A percentile compares a stretch with the other conserved stretches of the same genome.
Evolutionary conservation across 2,888 invertebrate genomes (phyloP).

Genomic region (Tortricodes alternella): DNA sequence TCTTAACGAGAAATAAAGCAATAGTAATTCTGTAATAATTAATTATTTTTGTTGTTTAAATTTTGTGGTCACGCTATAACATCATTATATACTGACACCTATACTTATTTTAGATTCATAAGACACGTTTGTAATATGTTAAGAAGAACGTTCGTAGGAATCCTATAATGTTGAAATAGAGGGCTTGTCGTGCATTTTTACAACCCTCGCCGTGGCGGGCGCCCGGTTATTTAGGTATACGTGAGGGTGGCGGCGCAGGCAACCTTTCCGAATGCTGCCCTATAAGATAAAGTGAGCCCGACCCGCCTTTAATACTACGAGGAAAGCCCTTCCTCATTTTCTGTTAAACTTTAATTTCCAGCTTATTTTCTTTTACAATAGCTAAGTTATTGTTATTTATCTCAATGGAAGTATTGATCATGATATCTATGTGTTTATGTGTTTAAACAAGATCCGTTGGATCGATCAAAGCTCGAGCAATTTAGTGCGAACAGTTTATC

Average conservation of each 20-base stretch:
- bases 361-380: no score
- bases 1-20: neutral
- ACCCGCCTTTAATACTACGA: neutral
- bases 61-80: slow-evolving; percentile 1
- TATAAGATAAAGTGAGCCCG: slow-evolving; percentile 27
- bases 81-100: neutral
- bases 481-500: neutral
- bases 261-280: slow-evolving; percentile 72
- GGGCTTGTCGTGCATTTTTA: slow-evolving; percentile 62
- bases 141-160: neutral
- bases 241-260: slow-evolving; percentile 49
- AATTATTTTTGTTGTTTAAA: neutral
- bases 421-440: neutral
- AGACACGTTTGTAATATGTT: neutral
- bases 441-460: neutral
- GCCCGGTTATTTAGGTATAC: slow-evolving; percentile 47
- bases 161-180: slow-evolving; percentile 50
- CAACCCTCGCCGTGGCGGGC: slow-evolving; percentile 62
- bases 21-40: neutral
- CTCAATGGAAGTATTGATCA: no score
- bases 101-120: no score
- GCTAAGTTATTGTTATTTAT: no score
- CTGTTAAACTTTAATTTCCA: no score
- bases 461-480: slow-evolving; percentile 1
- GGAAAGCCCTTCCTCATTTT: neutral